phyloP scores from a whole-genome alignment of 2,113 vertebrate species.

The Litocranius walleri region DNA sequence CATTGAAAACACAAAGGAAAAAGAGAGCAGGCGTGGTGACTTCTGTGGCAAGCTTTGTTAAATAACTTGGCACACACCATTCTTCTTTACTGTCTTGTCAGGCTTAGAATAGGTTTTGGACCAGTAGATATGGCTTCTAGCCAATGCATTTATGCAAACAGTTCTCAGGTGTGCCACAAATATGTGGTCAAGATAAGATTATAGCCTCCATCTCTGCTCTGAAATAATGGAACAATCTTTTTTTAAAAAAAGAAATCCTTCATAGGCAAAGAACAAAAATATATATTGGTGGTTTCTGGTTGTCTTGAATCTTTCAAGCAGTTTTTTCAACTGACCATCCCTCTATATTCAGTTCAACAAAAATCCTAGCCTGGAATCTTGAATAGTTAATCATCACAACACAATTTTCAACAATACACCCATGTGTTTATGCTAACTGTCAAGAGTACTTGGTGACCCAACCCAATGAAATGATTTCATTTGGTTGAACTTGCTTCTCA shows the following conservation, averaged over 20 bases:
- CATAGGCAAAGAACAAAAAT: not conserved
- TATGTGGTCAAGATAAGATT: not conserved
- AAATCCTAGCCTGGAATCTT: not conserved
- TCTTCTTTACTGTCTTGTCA: conserved; percentile 35
- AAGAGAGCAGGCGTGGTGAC: not conserved
- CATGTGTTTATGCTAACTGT: not conserved
- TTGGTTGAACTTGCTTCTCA: not conserved
- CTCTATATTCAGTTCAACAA: not conserved
- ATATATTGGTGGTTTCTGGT: not conserved
- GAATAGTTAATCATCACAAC: conserved; percentile 1
- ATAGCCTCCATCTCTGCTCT: not conserved
- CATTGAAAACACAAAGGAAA: not conserved
- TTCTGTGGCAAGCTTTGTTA: not conserved
- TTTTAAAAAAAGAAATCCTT: not conserved
- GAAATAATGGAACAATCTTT: not conserved
- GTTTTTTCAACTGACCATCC: not conserved
- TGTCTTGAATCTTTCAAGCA: conserved; percentile 1
- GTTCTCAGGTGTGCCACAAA: not conserved
- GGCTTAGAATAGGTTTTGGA: conserved; percentile 19
- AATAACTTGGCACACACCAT: not conserved
- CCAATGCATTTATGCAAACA: conserved; percentile 12
- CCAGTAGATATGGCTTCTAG: not conserved
- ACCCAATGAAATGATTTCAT: not conserved
- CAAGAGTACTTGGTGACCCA: not conserved
- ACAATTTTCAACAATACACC: not conserved